Conservation (phyloP, 2,888 invertebrate genomes). For the Cotesia congregata region DNA sequence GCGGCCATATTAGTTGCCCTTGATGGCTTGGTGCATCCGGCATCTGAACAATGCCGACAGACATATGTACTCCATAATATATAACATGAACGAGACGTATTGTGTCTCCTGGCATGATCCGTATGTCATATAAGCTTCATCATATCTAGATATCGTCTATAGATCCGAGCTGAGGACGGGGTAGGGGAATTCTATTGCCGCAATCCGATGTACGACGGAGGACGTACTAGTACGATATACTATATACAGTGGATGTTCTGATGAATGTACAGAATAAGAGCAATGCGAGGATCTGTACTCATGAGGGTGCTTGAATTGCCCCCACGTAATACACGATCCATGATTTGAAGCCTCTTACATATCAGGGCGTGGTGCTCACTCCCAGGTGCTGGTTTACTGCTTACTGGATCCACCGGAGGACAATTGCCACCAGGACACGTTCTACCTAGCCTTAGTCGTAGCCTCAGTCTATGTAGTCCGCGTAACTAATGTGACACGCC, state of each 20-base stretch:
- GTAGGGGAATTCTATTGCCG: constrained; percentile 30
- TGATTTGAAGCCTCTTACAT: constrained; percentile 55
- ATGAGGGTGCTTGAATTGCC: constrained; percentile 41
- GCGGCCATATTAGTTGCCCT: constrained; percentile 57
- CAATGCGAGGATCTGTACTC: constrained; percentile 35
- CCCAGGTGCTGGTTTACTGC: constrained; percentile 62
- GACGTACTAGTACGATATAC: constrained; percentile 37
- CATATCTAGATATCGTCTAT: constrained; percentile 20
- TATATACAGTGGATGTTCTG: constrained; percentile 43
- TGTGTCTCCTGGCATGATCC: constrained; percentile 34
- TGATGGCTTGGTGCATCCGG: constrained; percentile 54
- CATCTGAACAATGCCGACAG: constrained; percentile 58
- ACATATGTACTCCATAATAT: constrained; percentile 3
- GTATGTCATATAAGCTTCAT: constrained; percentile 36
- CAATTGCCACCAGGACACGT: constrained; percentile 35
- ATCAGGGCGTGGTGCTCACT: constrained; percentile 65
- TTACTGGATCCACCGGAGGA: constrained; percentile 41
- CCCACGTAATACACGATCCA: constrained; percentile 8
- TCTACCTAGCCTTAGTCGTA: neutral
- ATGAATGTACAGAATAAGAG: constrained; percentile 35
- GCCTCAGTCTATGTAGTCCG: constrained; percentile 49
- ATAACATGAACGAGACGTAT: constrained; percentile 19
- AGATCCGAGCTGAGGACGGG: constrained; percentile 32
- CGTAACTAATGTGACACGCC: constrained; percentile 58
- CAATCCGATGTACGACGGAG: constrained; percentile 35